These are phyloP conservation scores for Lithosia quadra DNA, from an alignment of 2,888 invertebrate genomes.

Conservation along the genomic window DNA sequence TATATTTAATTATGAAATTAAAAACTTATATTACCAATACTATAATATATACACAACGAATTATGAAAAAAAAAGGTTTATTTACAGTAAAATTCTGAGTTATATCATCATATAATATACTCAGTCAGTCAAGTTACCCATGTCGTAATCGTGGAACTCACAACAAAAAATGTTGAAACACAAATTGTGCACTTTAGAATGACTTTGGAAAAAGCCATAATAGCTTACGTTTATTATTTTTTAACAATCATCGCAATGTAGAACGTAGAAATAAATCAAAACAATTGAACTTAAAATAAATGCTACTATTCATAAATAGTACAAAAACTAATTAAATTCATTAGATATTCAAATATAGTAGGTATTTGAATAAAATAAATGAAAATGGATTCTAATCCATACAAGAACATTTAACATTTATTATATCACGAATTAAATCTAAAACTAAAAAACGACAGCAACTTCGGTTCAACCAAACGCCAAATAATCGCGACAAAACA, in stretches of 20 bases:
- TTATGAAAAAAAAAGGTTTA: slow-evolving; percentile 34
- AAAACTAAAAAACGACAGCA: background rate
- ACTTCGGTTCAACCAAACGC: no score
- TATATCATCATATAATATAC: background rate
- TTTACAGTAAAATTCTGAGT: slow-evolving; percentile 44
- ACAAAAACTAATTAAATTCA: background rate
- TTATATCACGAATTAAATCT: background rate
- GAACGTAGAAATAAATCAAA: background rate
- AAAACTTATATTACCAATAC: slow-evolving; percentile 31
- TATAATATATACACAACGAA: slow-evolving; percentile 45
- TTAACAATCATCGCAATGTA: background rate
- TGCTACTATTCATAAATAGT: background rate
- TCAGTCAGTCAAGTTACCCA: slow-evolving; percentile 17
- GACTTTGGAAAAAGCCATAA: background rate
- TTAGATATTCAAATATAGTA: background rate
- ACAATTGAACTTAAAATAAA: background rate
- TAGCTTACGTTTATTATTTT: background rate
- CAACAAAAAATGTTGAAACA: background rate
- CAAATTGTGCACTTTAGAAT: background rate
- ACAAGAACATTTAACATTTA: background rate
- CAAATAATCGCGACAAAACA: no score
- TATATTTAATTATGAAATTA: slow-evolving; percentile 30
- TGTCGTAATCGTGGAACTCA: slow-evolving; percentile 15
- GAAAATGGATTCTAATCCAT: background rate
- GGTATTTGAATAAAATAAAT: background rate